phyloP scores from a whole-genome alignment of 2,797 vertebrate genomes.

The Chiroxiphia lanceolata region DNA sequence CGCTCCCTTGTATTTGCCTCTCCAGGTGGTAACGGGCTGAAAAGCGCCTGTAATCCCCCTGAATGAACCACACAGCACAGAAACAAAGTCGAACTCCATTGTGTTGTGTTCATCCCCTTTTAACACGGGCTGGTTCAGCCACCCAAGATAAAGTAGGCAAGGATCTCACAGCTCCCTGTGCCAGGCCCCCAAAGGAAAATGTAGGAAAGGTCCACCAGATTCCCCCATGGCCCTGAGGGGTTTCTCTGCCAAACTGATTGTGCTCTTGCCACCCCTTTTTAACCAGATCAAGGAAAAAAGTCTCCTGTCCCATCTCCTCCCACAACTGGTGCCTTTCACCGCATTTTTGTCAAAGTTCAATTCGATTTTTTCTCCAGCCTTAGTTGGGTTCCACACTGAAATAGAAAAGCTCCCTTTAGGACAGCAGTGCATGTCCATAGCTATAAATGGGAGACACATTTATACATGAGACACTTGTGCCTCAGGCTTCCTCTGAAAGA shows the following conservation, averaged over 20 bases:
- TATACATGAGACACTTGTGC: too few relatives aligned
- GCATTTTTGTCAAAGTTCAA: not conserved
- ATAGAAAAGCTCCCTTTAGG: not conserved
- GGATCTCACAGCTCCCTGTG: not conserved
- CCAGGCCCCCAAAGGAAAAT: not conserved
- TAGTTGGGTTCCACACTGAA: not conserved
- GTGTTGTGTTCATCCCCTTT: constrained; percentile 6
- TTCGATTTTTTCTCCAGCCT: not conserved
- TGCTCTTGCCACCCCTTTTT: not conserved
- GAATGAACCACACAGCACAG: not conserved
- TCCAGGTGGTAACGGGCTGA: constrained; percentile 44
- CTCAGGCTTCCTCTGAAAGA: not conserved
- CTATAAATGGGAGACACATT: not conserved
- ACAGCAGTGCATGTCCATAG: fast-evolving
- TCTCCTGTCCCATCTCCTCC: not conserved
- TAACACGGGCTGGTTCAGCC: not conserved
- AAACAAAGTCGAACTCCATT: not conserved
- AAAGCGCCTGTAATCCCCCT: constrained; percentile 34
- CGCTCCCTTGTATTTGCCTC: constrained; percentile 24
- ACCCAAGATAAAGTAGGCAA: constrained; percentile 9
- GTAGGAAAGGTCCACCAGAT: not conserved
- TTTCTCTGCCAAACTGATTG: not conserved
- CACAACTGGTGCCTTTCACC: not conserved
- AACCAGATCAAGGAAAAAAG: not conserved
- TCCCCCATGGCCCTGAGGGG: not conserved